A percentile compares a stretch with the other conserved stretches of the same genome.
Conservation (phyloP, 2,888 invertebrate species). For the Nasonia oneida region DNA sequence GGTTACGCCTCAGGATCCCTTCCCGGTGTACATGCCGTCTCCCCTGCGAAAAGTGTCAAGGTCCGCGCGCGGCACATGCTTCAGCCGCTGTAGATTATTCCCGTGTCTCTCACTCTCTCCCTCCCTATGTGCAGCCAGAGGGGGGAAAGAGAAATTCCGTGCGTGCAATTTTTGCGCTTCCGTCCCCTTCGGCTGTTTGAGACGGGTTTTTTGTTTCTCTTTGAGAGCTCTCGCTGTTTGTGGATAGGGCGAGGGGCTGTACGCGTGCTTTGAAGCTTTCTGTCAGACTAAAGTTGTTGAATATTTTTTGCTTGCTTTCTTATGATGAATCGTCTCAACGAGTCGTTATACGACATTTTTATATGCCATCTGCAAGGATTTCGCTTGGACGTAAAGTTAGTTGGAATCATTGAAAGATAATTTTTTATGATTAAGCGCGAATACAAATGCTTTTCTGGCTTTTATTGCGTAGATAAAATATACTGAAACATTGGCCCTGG, state of each 20-base stretch:
- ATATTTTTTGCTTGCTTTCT: neutral
- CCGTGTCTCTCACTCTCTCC: neutral
- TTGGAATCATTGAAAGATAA: too few species aligned
- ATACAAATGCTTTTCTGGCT: too few species aligned
- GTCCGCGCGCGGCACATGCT: conserved; percentile 59
- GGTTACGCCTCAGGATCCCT: conserved; percentile 66
- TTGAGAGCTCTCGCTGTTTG: too few species aligned
- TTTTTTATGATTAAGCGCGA: too few species aligned
- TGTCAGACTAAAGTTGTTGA: neutral
- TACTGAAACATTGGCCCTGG: too few species aligned
- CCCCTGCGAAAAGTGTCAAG: conserved; percentile 72
- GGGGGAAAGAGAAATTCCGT: neutral
- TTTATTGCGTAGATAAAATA: too few species aligned
- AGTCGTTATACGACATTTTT: too few species aligned
- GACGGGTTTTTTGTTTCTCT: too few species aligned
- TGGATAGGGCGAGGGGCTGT: neutral
- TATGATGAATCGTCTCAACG: too few species aligned
- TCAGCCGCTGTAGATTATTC: conserved; percentile 18
- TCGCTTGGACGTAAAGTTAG: too few species aligned
- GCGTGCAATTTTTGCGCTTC: neutral
- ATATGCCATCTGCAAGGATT: too few species aligned
- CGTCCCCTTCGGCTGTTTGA: too few species aligned
- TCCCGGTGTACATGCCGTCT: neutral
- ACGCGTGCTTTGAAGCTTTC: neutral
- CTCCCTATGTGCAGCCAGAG: neutral